Percentiles rank a stretch among this genome's conserved stretches.
phyloP scores from a whole-genome alignment of 2,113 vertebrate genomes.

The Ceyx cyanopectus region DNA sequence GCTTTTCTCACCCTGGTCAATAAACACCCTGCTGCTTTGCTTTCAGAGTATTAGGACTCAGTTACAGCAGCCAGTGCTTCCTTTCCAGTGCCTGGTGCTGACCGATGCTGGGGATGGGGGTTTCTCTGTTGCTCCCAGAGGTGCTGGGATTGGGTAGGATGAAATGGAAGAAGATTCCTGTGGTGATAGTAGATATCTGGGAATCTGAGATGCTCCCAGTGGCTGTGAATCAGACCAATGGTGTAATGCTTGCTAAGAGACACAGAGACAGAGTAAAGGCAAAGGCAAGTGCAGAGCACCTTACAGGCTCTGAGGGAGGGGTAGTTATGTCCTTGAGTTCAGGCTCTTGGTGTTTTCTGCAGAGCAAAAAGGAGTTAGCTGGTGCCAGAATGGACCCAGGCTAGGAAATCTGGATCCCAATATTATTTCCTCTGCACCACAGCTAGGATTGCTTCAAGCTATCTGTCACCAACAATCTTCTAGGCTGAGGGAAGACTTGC shows the following conservation, averaged over 20 bases:
- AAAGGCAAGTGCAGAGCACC: neutral
- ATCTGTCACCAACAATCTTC: neutral
- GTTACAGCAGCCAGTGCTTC: neutral
- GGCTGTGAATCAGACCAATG: neutral
- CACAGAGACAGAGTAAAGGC: neutral
- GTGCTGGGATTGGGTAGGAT: neutral
- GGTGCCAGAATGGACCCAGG: neutral
- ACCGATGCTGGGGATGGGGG: fast-evolving
- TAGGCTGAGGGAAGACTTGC: neutral
- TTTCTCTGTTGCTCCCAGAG: neutral
- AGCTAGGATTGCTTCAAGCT: neutral
- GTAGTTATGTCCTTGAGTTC: neutral
- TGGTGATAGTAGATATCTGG: neutral
- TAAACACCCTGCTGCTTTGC: slow-evolving; percentile 14
- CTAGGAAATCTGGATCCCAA: neutral
- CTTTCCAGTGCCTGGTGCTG: neutral
- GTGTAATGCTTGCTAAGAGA: neutral
- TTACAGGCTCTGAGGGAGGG: neutral
- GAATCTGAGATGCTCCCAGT: fast-evolving
- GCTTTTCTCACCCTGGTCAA: neutral
- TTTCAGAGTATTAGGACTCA: neutral
- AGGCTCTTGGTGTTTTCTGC: neutral
- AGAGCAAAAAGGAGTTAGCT: neutral
- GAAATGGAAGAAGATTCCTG: neutral
- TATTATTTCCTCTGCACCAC: neutral